Conservation (phyloP, 2,113 vertebrate species). For the Hippoglossus stenolepis region DNA sequence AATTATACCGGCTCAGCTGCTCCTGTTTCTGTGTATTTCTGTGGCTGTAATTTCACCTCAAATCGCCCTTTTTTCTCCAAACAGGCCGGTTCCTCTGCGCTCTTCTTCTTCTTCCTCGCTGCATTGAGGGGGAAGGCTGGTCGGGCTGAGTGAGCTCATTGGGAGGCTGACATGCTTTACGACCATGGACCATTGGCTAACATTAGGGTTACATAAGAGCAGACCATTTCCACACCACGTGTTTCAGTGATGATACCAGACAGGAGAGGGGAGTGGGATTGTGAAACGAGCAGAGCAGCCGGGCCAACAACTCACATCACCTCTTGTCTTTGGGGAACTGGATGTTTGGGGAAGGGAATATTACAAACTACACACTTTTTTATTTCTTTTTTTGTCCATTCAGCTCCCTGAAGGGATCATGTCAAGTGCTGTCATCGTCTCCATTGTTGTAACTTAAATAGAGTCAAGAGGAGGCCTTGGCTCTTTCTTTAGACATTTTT, state of each 20-base stretch:
- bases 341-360: slow-evolving; percentile 30
- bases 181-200: slow-evolving; percentile 44
- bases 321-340: slow-evolving; percentile 28
- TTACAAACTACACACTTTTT: slow-evolving; percentile 11
- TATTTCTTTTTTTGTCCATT: slow-evolving; percentile 1
- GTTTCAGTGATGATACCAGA: slow-evolving; percentile 58
- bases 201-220: slow-evolving; percentile 53
- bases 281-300: slow-evolving; percentile 50
- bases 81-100: not conserved
- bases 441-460: not conserved
- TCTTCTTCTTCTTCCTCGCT: too few species aligned
- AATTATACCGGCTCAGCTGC: not conserved
- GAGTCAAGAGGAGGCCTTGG: not conserved
- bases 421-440: slow-evolving; percentile 9
- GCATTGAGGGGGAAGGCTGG: slow-evolving; percentile 8
- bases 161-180: slow-evolving; percentile 54
- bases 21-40: not conserved
- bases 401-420: slow-evolving; percentile 18
- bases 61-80: not conserved
- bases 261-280: slow-evolving; percentile 55
- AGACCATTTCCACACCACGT: slow-evolving; percentile 52
- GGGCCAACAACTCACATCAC: slow-evolving; percentile 44
- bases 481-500: not conserved
- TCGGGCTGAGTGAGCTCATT: slow-evolving; percentile 34
- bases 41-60: not conserved